A percentile compares a stretch with the other conserved stretches of the same genome.
These are phyloP conservation scores for Aphaenogaster rudis DNA, from an alignment of 1,140 invertebrate genomes.

Conservation along the genomic window DNA sequence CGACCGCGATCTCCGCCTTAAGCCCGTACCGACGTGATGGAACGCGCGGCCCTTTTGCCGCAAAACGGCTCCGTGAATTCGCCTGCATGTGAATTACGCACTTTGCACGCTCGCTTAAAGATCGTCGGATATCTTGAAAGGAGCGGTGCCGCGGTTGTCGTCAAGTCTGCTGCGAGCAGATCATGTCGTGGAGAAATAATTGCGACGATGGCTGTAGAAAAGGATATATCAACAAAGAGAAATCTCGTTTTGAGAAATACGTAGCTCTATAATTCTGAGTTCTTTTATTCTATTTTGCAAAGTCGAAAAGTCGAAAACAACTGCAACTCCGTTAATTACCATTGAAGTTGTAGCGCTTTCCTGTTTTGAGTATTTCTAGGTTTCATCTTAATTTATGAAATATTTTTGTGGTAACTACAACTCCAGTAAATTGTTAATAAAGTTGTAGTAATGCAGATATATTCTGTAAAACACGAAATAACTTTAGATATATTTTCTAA, in stretches of 20 bases:
- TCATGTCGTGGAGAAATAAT: neutral
- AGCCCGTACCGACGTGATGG: slow-evolving; percentile 66
- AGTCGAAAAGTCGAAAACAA: neutral
- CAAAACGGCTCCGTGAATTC: slow-evolving; percentile 17
- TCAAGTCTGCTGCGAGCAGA: neutral
- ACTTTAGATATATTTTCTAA: neutral
- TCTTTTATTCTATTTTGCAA: neutral
- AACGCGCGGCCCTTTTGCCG: slow-evolving; percentile 55
- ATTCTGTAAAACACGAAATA: neutral
- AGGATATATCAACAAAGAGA: neutral
- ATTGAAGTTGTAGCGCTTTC: neutral
- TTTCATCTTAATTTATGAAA: neutral
- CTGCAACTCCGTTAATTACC: neutral
- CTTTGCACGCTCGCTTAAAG: slow-evolving; percentile 22
- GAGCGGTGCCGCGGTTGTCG: neutral
- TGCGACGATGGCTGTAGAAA: neutral
- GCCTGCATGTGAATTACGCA: slow-evolving; percentile 46
- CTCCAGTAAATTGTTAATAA: slow-evolving; percentile 10
- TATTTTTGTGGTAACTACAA: neutral
- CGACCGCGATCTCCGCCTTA: slow-evolving; percentile 72
- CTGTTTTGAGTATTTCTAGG: slow-evolving; percentile 1
- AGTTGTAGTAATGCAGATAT: neutral
- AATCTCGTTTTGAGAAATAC: neutral
- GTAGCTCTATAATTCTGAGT: neutral
- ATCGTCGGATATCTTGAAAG: slow-evolving; percentile 18